Conservation (phyloP, 2,797 vertebrate species). For the Protonibea diacanthus region DNA sequence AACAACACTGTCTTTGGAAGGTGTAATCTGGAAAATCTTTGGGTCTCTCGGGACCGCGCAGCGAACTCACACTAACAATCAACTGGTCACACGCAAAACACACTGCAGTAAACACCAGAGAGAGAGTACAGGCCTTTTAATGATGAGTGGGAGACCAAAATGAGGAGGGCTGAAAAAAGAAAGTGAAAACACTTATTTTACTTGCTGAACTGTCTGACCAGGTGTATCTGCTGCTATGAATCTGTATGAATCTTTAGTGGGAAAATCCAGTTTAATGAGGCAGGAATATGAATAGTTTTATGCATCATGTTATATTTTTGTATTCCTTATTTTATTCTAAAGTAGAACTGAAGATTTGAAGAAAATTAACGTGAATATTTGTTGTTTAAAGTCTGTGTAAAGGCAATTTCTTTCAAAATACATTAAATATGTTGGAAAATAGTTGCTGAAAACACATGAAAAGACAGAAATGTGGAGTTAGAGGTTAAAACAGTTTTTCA, state of each 20-base stretch:
- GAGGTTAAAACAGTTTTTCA: no score
- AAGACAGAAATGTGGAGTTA: no score
- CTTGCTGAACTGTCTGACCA: conserved; percentile 8
- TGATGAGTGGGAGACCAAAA: conserved; percentile 12
- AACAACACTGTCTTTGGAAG: conserved; percentile 53
- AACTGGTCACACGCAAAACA: conserved; percentile 59
- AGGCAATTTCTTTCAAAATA: no score
- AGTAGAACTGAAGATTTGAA: not conserved
- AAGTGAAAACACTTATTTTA: conserved; percentile 12
- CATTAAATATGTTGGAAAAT: no score
- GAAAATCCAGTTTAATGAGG: not conserved
- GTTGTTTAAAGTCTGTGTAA: no score
- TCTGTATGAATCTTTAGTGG: not conserved
- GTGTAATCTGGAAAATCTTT: conserved; percentile 52
- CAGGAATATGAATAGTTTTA: no score
- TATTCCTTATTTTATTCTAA: no score
- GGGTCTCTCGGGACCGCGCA: conserved; percentile 12
- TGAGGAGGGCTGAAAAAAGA: conserved; percentile 5
- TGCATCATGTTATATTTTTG: no score
- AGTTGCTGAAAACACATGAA: no score
- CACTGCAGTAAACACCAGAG: conserved; percentile 33
- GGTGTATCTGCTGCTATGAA: not conserved
- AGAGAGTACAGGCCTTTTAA: conserved; percentile 19
- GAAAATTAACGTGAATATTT: not conserved
- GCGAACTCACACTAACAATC: conserved; percentile 56